Evolutionary conservation across 2,113 vertebrate species (phyloP).

Genomic region (Phoenicopterus ruber): DNA sequence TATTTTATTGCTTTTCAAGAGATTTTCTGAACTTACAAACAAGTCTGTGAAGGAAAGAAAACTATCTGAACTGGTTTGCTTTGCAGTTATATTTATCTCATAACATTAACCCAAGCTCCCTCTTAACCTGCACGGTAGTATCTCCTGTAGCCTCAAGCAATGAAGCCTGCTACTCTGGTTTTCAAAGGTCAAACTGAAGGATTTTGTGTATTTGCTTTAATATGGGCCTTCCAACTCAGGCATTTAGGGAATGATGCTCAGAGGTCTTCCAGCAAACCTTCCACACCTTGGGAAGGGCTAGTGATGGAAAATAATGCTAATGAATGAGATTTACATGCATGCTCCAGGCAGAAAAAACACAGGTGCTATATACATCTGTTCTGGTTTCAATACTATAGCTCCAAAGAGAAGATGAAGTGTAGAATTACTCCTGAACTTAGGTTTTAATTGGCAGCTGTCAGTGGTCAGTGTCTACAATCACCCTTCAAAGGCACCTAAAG

Average conservation of each 20-base stretch:
- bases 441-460: not conserved
- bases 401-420: not conserved
- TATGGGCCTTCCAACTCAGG: not conserved
- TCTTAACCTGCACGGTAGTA: not conserved
- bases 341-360: not conserved
- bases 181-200: not conserved
- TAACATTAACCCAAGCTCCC: not conserved
- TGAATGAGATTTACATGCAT: not conserved
- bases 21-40: not conserved
- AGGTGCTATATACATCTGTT: not conserved
- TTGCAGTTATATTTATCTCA: not conserved
- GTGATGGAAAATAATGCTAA: not conserved
- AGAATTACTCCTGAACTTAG: not conserved
- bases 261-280: not conserved
- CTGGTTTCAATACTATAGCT: not conserved
- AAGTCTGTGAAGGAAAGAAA: not conserved
- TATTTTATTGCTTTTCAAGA: not conserved
- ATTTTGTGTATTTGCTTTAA: not conserved
- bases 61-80: not conserved
- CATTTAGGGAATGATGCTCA: not conserved
- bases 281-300: not conserved
- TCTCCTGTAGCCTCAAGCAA: not conserved
- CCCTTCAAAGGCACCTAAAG: not conserved
- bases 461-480: rapidly evolving
- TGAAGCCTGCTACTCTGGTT: constrained; percentile 4